Base-by-base conservation (phyloP, 2,888 invertebrate genomes). In the Eremobia ochroleuca region DNA sequence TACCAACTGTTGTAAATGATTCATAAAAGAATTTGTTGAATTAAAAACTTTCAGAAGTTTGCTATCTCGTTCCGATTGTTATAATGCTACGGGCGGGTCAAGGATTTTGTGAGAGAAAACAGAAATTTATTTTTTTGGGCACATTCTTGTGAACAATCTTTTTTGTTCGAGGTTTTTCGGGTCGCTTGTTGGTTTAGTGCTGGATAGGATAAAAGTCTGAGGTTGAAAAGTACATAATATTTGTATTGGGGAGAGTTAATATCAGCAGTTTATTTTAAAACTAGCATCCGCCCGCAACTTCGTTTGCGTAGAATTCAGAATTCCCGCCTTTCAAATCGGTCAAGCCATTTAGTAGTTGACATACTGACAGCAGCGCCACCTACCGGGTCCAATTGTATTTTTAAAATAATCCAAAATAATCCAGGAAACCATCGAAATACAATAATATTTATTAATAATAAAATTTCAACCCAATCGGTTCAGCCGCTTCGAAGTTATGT, bases 11-110 rank as follows among this genome's bases (percentile, higher is more conserved):
- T 88, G 72, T 79, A 89, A 89, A 88, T 88, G 87, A 88, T 87
- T 88, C 88, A 85, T 84, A 85, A 89, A 88, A 86, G 85, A 89
- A 88, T 85, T 89, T 81, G 85, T 80, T 85, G 78, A 89, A 87
- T 87, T 88, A 89, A 89, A 87, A 87, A 88, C 77, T 88, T 88
- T 79, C 31, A 9, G 67, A 84, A 88, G 77, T 85, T 80, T 15
- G 75, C 72, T 86, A 85, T 89, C 83, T 89, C 77, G 79, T 79
- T 82, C 74, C 79, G 59, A 89, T 83, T 89, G 82, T 82, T 83
- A 79, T 46, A 78, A 80, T 70, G 82, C 81, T 76, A 76, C 59
- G 11, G 64, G 62, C 66, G 77, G 88, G 89, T 85, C 86, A 88
- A 81, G 81, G 86, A 79, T 82, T 81, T 4, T 70, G 67, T n/a